Percentiles rank a stretch among this genome's conserved stretches.
Conservation (phyloP, 2,113 vertebrate species). For the Leptobrachium leishanense region DNA sequence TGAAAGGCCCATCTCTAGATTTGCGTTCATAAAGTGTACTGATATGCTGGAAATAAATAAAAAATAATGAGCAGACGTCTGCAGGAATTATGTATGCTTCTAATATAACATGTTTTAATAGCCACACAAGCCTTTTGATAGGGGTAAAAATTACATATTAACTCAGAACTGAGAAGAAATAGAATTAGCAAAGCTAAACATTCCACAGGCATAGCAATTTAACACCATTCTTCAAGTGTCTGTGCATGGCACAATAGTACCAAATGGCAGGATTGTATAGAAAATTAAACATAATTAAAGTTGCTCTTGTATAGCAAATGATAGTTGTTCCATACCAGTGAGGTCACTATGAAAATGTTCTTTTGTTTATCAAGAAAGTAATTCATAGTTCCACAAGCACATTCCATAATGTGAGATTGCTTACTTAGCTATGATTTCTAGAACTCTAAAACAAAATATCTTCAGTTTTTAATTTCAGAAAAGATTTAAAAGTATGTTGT, state of each 20-base stretch:
- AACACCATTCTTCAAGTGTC: slow-evolving; percentile 17
- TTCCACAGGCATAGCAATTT: slow-evolving; percentile 24
- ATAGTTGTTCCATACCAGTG: slow-evolving; percentile 12
- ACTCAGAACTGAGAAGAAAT: slow-evolving; percentile 10
- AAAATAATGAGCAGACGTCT: background rate
- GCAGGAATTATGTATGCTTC: background rate
- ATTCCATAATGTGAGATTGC: slow-evolving; percentile 9
- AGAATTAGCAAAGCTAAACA: slow-evolving; percentile 2
- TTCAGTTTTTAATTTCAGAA: background rate
- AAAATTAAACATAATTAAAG: slow-evolving; percentile 24
- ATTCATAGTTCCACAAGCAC: background rate
- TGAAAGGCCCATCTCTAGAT: no score
- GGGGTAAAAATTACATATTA: slow-evolving; percentile 2
- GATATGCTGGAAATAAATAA: background rate
- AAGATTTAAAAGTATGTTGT: background rate
- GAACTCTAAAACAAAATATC: background rate
- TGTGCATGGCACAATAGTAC: slow-evolving; percentile 23
- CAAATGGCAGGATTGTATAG: slow-evolving; percentile 18
- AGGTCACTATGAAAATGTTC: slow-evolving; percentile 22
- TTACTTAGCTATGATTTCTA: slow-evolving; percentile 5
- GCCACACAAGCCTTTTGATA: background rate
- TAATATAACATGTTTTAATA: background rate
- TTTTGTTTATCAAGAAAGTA: slow-evolving; percentile 12
- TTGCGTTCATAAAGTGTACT: no score
- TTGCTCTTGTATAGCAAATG: slow-evolving; percentile 22